Evolutionary conservation across 2,797 vertebrate genomes (phyloP), one percentile per base, ranked within the genome.

Genomic region (Acanthurus tractus): DNA sequence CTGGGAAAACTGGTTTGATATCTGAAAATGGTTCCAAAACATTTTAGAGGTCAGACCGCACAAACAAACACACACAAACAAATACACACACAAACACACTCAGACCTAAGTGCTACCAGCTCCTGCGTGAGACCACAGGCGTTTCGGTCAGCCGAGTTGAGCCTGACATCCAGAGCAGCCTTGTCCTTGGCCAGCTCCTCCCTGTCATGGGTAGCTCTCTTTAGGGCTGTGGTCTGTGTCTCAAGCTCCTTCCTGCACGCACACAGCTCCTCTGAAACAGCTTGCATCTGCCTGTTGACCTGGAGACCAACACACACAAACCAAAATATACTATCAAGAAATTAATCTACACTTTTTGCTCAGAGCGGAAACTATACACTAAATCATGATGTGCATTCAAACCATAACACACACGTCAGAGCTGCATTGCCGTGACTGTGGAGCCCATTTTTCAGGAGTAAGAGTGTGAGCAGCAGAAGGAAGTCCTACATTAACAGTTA

Each of bases 121-220:
- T 97, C 95, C 82, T 96, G 91, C 52, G 86, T 84, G 36, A 93
- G 82, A 74, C 92, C 92, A 61, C 73, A 94, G 81, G 86, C 75
- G 78, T 94, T 96, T 82, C 93, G 90, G 55, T 94, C 95, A 78
- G 95, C 86, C 10, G 94, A 88, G 57, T 92, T 92, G 59, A 96
- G 93, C 79, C 90, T 91, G 86, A 96, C 93, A 53, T 91, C 91
- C 85, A 97, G 90, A 68, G 86, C 87, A 69, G 92, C 94, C 86
- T 82, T 92, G 79, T 96, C 94, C 74, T 94, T 92, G 52, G 93
- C 91, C 84, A 96, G 81, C 48, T 95, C 92, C 59, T 95, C 94
- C 80, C 94, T 93, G 64, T 96, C 94, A 53, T 71, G 75, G 9
- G 68, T 75, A 2, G 81, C 86, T 82, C 81, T 91, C 86, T 92